A percentile compares a stretch with the other conserved stretches of the same genome.
Evolutionary conservation across 2,797 vertebrate species (phyloP).

Genomic region (Hydrocynus forskahlii): DNA sequence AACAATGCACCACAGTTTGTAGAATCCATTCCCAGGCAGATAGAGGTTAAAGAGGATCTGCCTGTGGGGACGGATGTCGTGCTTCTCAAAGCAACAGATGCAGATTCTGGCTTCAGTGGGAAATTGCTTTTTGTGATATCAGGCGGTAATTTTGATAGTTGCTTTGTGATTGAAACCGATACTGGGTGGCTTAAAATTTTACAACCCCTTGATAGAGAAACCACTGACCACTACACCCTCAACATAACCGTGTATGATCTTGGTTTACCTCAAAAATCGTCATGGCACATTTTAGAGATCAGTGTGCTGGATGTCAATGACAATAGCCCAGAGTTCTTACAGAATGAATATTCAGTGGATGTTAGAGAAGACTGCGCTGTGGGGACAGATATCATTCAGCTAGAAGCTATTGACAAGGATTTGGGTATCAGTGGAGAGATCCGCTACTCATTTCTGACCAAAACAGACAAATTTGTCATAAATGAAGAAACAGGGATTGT

Average conservation of each 20-base stretch:
- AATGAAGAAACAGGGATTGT: slow-evolving; percentile 80
- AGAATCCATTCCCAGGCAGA: slow-evolving; percentile 68
- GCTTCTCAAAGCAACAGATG: slow-evolving; percentile 77
- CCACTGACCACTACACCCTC: slow-evolving; percentile 77
- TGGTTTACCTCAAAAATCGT: slow-evolving; percentile 83
- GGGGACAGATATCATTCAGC: slow-evolving; percentile 81
- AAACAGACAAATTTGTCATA: slow-evolving; percentile 82
- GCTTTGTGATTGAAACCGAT: slow-evolving; percentile 82
- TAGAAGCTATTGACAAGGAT: slow-evolving; percentile 84
- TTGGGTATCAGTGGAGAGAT: slow-evolving; percentile 79
- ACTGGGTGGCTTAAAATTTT: slow-evolving; percentile 81
- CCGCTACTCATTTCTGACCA: slow-evolving; percentile 80
- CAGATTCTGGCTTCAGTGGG: slow-evolving; percentile 85
- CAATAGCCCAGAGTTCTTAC: slow-evolving; percentile 81
- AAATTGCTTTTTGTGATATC: slow-evolving; percentile 84
- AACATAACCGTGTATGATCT: slow-evolving; percentile 86
- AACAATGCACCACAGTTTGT: slow-evolving; percentile 76
- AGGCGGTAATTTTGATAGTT: slow-evolving; percentile 82
- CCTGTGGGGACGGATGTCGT: slow-evolving; percentile 75
- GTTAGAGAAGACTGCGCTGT: slow-evolving; percentile 79
- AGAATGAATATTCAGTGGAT: slow-evolving; percentile 80
- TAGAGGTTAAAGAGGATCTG: slow-evolving; percentile 79
- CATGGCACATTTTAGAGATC: slow-evolving; percentile 78
- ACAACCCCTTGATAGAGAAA: slow-evolving; percentile 82
- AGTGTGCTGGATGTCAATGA: slow-evolving; percentile 83